Base-by-base conservation (phyloP, 2,888 invertebrate species). In the Biston betularia region DNA sequence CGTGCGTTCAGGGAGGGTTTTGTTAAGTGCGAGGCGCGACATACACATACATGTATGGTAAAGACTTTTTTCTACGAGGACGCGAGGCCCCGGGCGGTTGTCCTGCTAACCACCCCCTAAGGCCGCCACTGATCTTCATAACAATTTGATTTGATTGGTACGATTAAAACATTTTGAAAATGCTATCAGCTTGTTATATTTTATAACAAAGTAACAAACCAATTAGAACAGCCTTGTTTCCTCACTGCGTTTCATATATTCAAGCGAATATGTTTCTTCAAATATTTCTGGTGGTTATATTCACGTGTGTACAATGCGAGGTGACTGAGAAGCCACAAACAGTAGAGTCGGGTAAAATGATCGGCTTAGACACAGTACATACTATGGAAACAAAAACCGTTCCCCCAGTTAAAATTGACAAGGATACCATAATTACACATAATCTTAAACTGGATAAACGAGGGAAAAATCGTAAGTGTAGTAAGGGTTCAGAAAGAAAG, bases 341-440 rank as follows among this genome's bases (percentile, higher is more conserved):
- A 0, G 63, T 69, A 11, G 60, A 61, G 5, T 67, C 73, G 1
- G 61, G 71, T 9, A 78, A 82, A 5, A 83, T 89, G 81, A 65
- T 89, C 15, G 91, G 90, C 2, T 73, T 91, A 0, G 86, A 92
- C 2, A 79, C 89, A 0, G 61, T 83, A 0, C 88, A 88, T 52
- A 53, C 15, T 0, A 57, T 34, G 4, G 38, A 10, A 0, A 2
- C 34, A 14, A 12, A 57, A 9, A 44, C 38, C 6, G 57, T 57
- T n/a, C 38, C 54, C 40, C 46, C 42, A n/a, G 14, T 78, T 0
- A 85, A 83, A 69, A 89, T 92, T 11, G 84, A 91, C 57, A 93
- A 89, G 72, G 84, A 92, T 60, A 89, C 91, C 0, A 79, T 90
- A 35, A 89, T 92, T 24, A 85, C 87, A 0, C 81, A 84, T 3